These are phyloP conservation scores for Struthio camelus DNA, from an alignment of 2,113 vertebrate species.

Conservation along the genomic window DNA sequence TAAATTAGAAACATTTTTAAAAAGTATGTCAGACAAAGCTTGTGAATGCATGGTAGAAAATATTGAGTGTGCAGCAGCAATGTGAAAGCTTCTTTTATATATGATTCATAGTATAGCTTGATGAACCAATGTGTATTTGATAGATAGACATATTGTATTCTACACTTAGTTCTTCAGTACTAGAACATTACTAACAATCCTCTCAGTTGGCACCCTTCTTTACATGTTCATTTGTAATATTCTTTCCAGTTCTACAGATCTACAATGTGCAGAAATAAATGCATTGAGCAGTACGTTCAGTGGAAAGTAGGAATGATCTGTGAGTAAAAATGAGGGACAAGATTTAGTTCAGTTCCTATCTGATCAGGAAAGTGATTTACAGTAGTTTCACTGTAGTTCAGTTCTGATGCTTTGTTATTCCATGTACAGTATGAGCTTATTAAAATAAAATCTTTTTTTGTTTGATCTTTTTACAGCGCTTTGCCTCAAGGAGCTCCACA, in stretches of 20 bases:
- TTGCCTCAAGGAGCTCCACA: background rate
- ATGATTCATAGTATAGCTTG: background rate
- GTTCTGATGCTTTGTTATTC: background rate
- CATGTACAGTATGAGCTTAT: background rate
- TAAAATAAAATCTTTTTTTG: background rate
- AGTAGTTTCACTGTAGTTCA: background rate
- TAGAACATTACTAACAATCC: background rate
- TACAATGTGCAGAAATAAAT: background rate
- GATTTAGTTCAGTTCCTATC: background rate
- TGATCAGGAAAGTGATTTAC: background rate
- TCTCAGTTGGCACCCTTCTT: background rate
- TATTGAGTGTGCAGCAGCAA: background rate
- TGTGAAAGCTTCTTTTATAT: background rate
- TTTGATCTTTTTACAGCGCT: background rate
- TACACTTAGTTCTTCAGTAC: background rate
- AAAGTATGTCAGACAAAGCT: background rate
- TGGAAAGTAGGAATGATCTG: background rate
- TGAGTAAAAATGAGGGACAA: background rate
- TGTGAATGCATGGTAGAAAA: background rate
- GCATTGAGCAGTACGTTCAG: background rate
- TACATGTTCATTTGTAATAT: background rate
- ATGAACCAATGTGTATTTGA: background rate
- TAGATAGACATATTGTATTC: background rate
- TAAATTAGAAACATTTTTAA: conserved; percentile 33
- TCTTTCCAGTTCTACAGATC: background rate